Evolutionary conservation across 1,140 invertebrate species (phyloP).

Genomic region (Ceratitis capitata): DNA sequence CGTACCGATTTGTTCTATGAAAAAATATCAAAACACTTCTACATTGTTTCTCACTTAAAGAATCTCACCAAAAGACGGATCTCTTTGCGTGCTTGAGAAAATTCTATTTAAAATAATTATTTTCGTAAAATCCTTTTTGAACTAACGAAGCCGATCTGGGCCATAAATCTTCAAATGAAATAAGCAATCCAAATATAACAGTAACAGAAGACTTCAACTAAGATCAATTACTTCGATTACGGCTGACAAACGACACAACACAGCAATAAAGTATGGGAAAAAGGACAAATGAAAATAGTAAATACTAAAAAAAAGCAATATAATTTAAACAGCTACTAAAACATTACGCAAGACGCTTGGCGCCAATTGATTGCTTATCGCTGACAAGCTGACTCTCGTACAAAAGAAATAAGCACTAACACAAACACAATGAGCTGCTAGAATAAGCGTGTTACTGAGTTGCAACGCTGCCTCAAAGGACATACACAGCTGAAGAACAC

Average conservation of each 20-base stretch:
- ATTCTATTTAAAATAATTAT: no score
- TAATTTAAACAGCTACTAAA: neutral
- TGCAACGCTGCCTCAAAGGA: neutral
- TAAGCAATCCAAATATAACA: neutral
- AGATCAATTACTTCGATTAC: conserved; percentile 6
- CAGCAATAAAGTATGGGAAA: neutral
- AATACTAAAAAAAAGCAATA: neutral
- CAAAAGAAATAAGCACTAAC: neutral
- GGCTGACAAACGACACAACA: neutral
- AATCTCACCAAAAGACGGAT: no score
- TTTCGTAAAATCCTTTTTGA: no score
- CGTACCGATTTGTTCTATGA: no score
- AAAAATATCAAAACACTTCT: no score
- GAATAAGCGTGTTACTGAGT: neutral
- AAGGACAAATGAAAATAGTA: neutral
- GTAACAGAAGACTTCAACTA: neutral
- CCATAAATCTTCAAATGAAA: neutral
- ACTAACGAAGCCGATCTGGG: neutral
- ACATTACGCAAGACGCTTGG: conserved; percentile 7
- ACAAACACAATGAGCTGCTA: neutral
- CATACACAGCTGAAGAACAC: neutral
- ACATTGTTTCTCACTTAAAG: no score
- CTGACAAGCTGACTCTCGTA: conserved; percentile 15
- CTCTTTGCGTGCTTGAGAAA: no score
- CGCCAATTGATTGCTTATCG: conserved; percentile 39